Conservation (phyloP, 2,888 invertebrate genomes). For the Eilema depressum region DNA sequence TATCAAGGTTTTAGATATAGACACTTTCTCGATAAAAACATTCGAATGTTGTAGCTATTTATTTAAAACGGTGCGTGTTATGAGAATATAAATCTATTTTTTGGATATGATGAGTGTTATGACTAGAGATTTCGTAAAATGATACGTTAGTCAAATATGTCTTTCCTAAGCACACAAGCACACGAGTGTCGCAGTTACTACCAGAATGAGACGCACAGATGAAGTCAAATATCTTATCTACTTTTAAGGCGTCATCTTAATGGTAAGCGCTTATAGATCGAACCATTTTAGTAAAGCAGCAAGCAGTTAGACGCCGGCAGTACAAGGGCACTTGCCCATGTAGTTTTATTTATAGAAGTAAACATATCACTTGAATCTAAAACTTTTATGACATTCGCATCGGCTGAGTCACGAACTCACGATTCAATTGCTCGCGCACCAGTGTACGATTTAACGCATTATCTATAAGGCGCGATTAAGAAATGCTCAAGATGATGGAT, state of each 20-base stretch:
- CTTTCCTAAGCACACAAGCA: neutral
- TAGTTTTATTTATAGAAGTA: slow-evolving; percentile 61
- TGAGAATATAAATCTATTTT: neutral
- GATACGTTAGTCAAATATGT: neutral
- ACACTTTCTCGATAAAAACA: neutral
- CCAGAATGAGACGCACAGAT: neutral
- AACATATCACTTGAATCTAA: slow-evolving; percentile 54
- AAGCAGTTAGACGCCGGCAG: slow-evolving; percentile 63
- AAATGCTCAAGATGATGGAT: slow-evolving; percentile 60
- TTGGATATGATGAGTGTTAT: neutral
- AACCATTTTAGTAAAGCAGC: slow-evolving; percentile 67
- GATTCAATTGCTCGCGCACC: slow-evolving; percentile 49
- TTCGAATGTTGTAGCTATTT: neutral
- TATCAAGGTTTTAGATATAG: neutral
- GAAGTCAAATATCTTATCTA: neutral
- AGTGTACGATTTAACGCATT: slow-evolving; percentile 54
- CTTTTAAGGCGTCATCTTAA: slow-evolving; percentile 15
- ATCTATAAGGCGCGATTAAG: slow-evolving; percentile 55
- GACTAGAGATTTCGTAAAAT: neutral
- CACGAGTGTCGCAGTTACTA: neutral
- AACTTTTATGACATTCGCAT: slow-evolving; percentile 57
- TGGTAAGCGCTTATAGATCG: slow-evolving; percentile 48
- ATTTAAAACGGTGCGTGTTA: neutral
- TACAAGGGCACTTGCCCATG: slow-evolving; percentile 62
- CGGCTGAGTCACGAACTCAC: slow-evolving; percentile 63